These are phyloP conservation scores for Drosophila longiperda DNA, from an alignment of 2,888 invertebrate species.

Conservation along the genomic window DNA sequence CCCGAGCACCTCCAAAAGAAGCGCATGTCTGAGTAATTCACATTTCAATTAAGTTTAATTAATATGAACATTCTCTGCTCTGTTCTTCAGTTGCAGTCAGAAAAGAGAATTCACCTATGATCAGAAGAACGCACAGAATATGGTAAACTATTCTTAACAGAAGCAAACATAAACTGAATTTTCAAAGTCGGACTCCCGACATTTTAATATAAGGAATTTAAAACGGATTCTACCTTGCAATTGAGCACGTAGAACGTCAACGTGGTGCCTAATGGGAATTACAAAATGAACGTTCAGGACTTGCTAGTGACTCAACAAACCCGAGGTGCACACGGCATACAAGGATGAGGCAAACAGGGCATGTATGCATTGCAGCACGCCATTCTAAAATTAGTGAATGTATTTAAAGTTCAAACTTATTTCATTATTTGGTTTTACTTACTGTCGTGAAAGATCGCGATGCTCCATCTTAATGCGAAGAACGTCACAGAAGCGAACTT, in stretches of 20 bases:
- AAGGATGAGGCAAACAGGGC: conserved; percentile 8
- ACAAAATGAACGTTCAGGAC: background rate
- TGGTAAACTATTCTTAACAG: too few relatives aligned
- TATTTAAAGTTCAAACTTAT: background rate
- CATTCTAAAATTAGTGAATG: conserved; percentile 7
- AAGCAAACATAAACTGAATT: too few relatives aligned
- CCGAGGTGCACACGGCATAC: conserved; percentile 27
- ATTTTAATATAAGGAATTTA: background rate
- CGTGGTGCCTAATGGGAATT: too few relatives aligned
- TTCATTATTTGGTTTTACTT: background rate
- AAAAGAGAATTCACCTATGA: too few relatives aligned
- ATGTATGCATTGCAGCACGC: conserved; percentile 8
- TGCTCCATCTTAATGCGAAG: conserved; percentile 75
- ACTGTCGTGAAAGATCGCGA: conserved; percentile 62
- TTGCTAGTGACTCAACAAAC: conserved; percentile 9
- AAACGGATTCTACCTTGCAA: background rate
- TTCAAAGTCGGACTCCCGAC: background rate
- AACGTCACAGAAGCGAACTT: conserved; percentile 68
- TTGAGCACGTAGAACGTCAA: background rate
- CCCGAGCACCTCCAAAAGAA: too few relatives aligned
- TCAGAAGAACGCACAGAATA: too few relatives aligned
- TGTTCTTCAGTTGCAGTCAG: too few relatives aligned
- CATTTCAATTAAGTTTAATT: too few relatives aligned
- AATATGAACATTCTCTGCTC: too few relatives aligned
- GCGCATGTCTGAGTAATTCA: too few relatives aligned